These are phyloP conservation scores for Herminia tarsipennalis DNA, from an alignment of 2,888 invertebrate species.

Conservation along the genomic window DNA sequence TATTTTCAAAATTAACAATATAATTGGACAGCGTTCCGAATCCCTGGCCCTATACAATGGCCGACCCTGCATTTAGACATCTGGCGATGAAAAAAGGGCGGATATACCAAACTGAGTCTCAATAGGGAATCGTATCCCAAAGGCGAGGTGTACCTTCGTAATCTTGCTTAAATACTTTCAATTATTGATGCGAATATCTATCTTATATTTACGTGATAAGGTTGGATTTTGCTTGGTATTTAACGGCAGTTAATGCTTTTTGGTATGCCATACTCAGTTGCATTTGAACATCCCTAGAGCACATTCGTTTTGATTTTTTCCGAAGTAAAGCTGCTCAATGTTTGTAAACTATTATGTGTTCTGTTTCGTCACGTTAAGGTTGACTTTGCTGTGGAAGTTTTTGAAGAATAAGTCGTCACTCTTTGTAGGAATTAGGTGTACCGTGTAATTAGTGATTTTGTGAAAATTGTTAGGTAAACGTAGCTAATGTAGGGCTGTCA, in stretches of 20 bases:
- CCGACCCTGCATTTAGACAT: conserved; percentile 66
- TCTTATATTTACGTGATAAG: conserved; percentile 26
- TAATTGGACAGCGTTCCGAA: conserved; percentile 82
- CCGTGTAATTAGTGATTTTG: conserved; percentile 82
- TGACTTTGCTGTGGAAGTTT: conserved; percentile 34
- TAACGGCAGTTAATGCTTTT: conserved; percentile 40
- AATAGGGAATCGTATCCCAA: conserved; percentile 76
- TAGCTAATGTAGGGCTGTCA: conserved; percentile 47
- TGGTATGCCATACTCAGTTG: conserved; percentile 50
- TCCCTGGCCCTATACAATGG: conserved; percentile 66
- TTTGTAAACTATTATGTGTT: conserved; percentile 27
- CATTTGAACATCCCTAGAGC: conserved; percentile 83
- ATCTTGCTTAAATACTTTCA: conserved; percentile 26
- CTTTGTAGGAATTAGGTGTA: conserved; percentile 75
- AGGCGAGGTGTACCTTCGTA: conserved; percentile 50
- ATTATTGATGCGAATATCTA: conserved; percentile 26
- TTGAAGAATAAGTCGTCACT: conserved; percentile 59
- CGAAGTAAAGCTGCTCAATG: conserved; percentile 40
- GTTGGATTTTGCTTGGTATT: conserved; percentile 36
- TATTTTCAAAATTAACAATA: conserved; percentile 85
- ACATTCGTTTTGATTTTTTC: conserved; percentile 62
- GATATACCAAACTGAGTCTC: conserved; percentile 79
- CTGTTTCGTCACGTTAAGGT: conserved; percentile 37
- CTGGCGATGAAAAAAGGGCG: conserved; percentile 83
- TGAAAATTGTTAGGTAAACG: conserved; percentile 81